Evolutionary conservation across 2,797 vertebrate species (phyloP), one percentile per base, ranked within the genome.

Genomic region (Hippocampus kuda): DNA sequence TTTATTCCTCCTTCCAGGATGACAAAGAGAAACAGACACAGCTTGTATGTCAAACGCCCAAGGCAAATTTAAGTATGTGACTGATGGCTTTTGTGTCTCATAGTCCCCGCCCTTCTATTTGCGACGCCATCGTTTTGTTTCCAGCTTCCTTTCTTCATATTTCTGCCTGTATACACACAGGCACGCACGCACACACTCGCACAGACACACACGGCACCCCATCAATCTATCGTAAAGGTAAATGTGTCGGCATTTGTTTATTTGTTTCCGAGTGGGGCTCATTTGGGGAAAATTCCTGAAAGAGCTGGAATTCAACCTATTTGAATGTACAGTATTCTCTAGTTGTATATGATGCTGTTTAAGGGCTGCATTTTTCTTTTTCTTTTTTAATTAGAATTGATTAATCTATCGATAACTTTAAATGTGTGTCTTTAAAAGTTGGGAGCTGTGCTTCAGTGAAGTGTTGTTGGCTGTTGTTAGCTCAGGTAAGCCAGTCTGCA

Each of bases 41-140:
- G 72, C 54, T 85, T 70, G 30, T 13, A 75, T 85, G 86, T 79
- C 83, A 78, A 38, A 72, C 68, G 73, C 68, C 62, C 27, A 34
- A 65, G 59, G 62, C 84, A 68, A 30, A 60, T 80, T 86, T 77
- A 82, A 78, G 60, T 54, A 24, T 15, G 70, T 22, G 66, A 70
- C 68, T 69, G 69, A 13, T 18, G 64, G 76, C 73, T 80, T 72
- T 61, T 77, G 65, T 77, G 77, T 65, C 24, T 8, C 8, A 18
- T 18, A 48, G 79, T 60, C 71, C 70, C 75, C 68, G 13, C 67
- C 81, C 70, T 71, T 75, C 75, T 80, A 75, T 34, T 72, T 72
- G 65, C 42, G 66, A 73, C 42, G 34, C 65, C 70, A 72, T 65
- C 75, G 73, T 82, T 81, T 81, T 81, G 78, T 86, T 80, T 78